Percentiles rank a stretch among this genome's conserved stretches.
These are phyloP conservation scores for Brenthis ino DNA, from an alignment of 2,888 invertebrate genomes.

Conservation along the genomic window DNA sequence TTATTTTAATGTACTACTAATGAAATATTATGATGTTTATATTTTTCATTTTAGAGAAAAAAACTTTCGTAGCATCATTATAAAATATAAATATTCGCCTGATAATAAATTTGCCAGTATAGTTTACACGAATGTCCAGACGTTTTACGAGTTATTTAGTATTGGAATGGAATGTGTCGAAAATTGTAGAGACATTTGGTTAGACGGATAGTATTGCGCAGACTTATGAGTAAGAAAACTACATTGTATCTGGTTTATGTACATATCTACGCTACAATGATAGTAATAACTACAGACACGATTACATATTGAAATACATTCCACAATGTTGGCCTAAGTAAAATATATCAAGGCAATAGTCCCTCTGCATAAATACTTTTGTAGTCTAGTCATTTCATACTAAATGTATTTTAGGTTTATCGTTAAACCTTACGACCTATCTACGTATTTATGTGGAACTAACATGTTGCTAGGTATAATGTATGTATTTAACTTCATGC, in stretches of 20 bases:
- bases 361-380: slow-evolving; percentile 5
- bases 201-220: slow-evolving; percentile 12
- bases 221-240: not conserved
- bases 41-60: slow-evolving; percentile 6
- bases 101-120: slow-evolving; percentile 66
- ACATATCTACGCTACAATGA: not conserved
- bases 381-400: slow-evolving; percentile 29
- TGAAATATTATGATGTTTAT: slow-evolving; percentile 6
- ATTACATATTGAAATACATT: slow-evolving; percentile 12
- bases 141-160: slow-evolving; percentile 73
- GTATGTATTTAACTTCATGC: slow-evolving; percentile 20
- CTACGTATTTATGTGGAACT: slow-evolving; percentile 26
- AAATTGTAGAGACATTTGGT: slow-evolving; percentile 46
- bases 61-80: slow-evolving; percentile 14
- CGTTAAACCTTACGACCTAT: slow-evolving; percentile 31
- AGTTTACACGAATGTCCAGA: slow-evolving; percentile 70
- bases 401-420: slow-evolving; percentile 33
- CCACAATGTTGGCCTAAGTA: slow-evolving; percentile 11
- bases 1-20: slow-evolving; percentile 2
- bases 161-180: slow-evolving; percentile 65
- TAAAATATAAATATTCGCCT: slow-evolving; percentile 32
- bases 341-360: slow-evolving; percentile 15
- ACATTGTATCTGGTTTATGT: slow-evolving; percentile 21
- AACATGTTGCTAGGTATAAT: slow-evolving; percentile 28
- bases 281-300: not conserved